Percentiles rank a stretch among this genome's conserved stretches.
Conservation (phyloP, 2,888 invertebrate species). For the Dendrolimus pini region DNA sequence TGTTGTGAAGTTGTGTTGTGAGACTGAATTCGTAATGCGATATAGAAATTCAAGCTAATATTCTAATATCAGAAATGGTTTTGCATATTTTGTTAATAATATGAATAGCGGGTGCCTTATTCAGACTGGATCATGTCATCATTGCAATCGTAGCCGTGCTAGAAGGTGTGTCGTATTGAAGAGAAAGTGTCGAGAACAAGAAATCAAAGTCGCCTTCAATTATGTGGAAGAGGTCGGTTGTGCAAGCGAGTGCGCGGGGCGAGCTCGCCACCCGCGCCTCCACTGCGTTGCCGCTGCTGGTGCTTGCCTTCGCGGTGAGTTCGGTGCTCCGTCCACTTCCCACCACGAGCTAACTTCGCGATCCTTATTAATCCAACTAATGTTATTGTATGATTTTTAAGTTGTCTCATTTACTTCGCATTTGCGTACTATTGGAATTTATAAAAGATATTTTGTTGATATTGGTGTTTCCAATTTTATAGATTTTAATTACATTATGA, state of each 20-base stretch:
- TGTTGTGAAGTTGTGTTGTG: not conserved
- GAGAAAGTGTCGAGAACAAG: conserved; percentile 74
- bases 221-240: conserved; percentile 75
- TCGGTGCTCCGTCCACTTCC: not conserved
- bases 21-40: not conserved
- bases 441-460: too few species aligned
- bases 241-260: conserved; percentile 53
- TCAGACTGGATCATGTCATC: conserved; percentile 36
- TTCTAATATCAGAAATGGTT: not conserved
- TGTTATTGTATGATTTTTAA: too few species aligned
- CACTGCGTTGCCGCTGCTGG: conserved; percentile 38
- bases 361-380: too few species aligned
- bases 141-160: conserved; percentile 22
- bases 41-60: not conserved
- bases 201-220: conserved; percentile 71
- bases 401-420: too few species aligned
- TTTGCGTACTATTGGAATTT: too few species aligned
- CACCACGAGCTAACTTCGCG: too few species aligned
- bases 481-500: too few species aligned
- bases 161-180: conserved; percentile 40
- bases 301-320: conserved; percentile 48
- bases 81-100: conserved; percentile 9
- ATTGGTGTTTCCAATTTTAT: too few species aligned
- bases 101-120: conserved; percentile 30
- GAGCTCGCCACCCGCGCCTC: conserved; percentile 32